phyloP scores from a whole-genome alignment of 2,797 vertebrate genomes.

The Phalanger gymnotis region DNA sequence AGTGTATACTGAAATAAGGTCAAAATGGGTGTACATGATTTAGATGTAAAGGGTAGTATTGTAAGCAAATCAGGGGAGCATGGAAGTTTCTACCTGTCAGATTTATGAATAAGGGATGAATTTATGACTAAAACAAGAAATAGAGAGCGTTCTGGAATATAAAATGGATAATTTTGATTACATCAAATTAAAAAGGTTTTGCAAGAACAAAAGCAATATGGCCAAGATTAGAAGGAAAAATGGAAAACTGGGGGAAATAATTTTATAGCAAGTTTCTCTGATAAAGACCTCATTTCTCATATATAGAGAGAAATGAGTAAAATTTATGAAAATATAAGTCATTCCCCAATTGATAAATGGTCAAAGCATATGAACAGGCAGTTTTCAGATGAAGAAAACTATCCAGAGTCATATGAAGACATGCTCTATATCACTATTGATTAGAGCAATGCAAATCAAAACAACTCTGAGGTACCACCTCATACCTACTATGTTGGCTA shows the following conservation, averaged over 20 bases:
- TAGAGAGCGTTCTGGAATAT: not conserved
- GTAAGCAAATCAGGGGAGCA: not conserved
- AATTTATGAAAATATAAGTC: not conserved
- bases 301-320: not conserved
- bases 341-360: not conserved
- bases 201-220: no score
- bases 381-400: not conserved
- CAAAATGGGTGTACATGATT: not conserved
- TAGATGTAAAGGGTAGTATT: not conserved
- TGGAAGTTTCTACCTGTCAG: not conserved
- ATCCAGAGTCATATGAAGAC: not conserved
- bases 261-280: not conserved
- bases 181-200: not conserved
- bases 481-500: not conserved
- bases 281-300: not conserved
- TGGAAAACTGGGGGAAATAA: no score
- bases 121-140: not conserved
- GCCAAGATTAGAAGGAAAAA: no score
- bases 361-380: not conserved
- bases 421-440: not conserved
- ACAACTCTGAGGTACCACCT: not conserved
- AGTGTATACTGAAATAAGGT: not conserved
- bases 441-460: not conserved
- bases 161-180: not conserved
- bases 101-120: not conserved